phyloP scores from a whole-genome alignment of 1,140 invertebrate genomes.

The Tetranychus urticae region DNA sequence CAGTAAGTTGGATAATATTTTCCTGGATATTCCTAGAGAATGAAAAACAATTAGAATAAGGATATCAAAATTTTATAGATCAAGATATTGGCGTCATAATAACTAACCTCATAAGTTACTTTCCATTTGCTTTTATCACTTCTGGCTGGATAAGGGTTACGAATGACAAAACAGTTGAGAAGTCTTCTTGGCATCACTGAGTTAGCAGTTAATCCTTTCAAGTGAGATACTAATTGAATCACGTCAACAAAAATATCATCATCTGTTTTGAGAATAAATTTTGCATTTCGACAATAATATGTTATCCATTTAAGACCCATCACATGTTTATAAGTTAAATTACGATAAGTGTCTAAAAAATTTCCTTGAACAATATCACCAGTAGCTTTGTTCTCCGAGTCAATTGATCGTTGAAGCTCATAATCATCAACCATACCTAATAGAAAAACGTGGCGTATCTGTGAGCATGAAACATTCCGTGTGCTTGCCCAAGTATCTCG shows the following conservation, averaged over 20 bases:
- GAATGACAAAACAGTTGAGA: constrained; percentile 13
- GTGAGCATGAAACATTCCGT: constrained; percentile 16
- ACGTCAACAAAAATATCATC: constrained; percentile 60
- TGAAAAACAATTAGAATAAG: constrained; percentile 7
- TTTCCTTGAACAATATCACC: constrained; percentile 26
- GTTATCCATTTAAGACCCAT: constrained; percentile 60
- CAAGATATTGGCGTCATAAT: neutral
- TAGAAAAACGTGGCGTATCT: constrained; percentile 7
- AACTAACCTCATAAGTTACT: constrained; percentile 10
- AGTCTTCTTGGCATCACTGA: constrained; percentile 6
- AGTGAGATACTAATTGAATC: constrained; percentile 32
- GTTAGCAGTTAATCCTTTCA: constrained; percentile 19
- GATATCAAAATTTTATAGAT: constrained; percentile 12
- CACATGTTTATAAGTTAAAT: constrained; percentile 60
- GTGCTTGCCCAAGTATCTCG: constrained; percentile 18
- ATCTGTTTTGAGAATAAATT: constrained; percentile 60
- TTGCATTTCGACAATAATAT: constrained; percentile 34
- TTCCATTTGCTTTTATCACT: constrained; percentile 22
- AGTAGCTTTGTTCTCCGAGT: constrained; percentile 15
- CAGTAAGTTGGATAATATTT: constrained; percentile 23
- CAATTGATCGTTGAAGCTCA: constrained; percentile 7
- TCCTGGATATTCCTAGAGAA: constrained; percentile 17
- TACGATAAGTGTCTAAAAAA: constrained; percentile 53
- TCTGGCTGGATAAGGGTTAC: constrained; percentile 11
- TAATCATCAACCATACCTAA: neutral